These are phyloP conservation scores for Drosophila sordidula DNA, from an alignment of 2,888 invertebrate species.

Conservation along the genomic window DNA sequence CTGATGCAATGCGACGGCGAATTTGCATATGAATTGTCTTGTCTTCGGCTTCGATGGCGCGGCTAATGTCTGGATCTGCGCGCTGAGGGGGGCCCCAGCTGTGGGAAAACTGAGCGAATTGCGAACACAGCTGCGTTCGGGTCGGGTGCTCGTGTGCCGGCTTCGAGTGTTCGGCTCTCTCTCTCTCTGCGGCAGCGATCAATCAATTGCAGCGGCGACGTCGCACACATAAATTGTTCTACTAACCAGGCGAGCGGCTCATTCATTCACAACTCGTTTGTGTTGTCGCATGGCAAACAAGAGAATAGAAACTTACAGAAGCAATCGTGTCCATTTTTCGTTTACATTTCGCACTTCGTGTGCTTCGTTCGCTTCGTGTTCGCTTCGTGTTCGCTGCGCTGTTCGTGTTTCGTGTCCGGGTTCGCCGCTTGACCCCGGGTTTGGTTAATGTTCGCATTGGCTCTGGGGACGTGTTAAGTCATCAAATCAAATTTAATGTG, in stretches of 20 bases:
- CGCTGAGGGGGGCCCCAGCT: conserved; percentile 10
- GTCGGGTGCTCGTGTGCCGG: conserved; percentile 24
- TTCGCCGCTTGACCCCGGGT: conserved; percentile 52
- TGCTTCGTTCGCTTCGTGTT: not conserved
- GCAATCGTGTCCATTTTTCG: conserved; percentile 15
- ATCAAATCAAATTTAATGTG: conserved; percentile 30
- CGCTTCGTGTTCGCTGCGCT: conserved; percentile 13
- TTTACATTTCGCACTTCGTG: not conserved
- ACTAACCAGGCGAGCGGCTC: conserved; percentile 63
- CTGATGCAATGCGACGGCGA: conserved; percentile 73
- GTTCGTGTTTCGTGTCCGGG: conserved; percentile 67
- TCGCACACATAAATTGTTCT: conserved; percentile 67
- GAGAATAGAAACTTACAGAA: conserved; percentile 7
- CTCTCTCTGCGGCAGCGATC: conserved; percentile 49
- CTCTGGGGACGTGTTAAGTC: conserved; percentile 36
- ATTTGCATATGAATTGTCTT: conserved; percentile 72
- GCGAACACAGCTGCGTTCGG: not conserved
- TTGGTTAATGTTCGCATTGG: not conserved
- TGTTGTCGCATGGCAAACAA: conserved; percentile 47
- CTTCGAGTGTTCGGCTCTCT: not conserved
- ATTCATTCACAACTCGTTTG: conserved; percentile 80
- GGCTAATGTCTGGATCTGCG: conserved; percentile 7
- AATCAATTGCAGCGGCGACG: conserved; percentile 53
- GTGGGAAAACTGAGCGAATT: conserved; percentile 47
- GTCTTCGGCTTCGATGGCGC: conserved; percentile 36